Evolutionary conservation across 1,140 invertebrate species (phyloP), one percentile per base, ranked within the genome.

Genomic region (Rhynchophorus ferrugineus): DNA sequence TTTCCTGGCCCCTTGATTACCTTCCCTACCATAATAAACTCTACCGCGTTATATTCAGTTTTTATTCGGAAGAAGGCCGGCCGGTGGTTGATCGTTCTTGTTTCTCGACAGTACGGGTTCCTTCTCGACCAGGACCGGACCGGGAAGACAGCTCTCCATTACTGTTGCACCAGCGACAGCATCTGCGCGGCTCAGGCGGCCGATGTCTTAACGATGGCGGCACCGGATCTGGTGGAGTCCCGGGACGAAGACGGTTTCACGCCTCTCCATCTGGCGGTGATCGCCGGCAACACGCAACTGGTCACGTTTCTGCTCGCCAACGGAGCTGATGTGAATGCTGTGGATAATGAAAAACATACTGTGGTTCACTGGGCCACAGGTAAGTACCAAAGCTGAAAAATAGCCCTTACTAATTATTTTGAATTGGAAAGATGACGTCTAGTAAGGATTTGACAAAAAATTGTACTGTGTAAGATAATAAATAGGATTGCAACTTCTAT

Each of bases 281-380:
- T 95, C 63, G 87, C 91, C 53, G 91, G 91, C 8, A 90, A 91
- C 67, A 81, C 83, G 59, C 81, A 84, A 17, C 77, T 93, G 47
- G 84, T 91, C 36, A 84, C 85, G 45, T 84, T 87, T 19, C 72
- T 95, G 3, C 67, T 93, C 36, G 81, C 84, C 11, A 84, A 85
- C 50, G 83, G 85, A 18, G 92, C 93, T 7, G 85, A 95, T 64
- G 82, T 97, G 36, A 87, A 89, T 67, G 83, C 85, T 24, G 76
- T 87, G 44, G 95, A 98, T 71, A 83, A 90, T 64, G 95, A 98
- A 68, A 83, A 87, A 43, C 95, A 99, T 68, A 94, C 93, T 1
- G 85, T 91, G n/a, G 83, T 96, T 11, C 95, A 99, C 71, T 99
- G 95, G 95, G 95, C 95, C 2, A 94, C 91, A 58, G 93, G 94